A percentile compares a stretch with the other conserved stretches of the same genome.
phyloP scores from a whole-genome alignment of 1,140 invertebrate species.

The Neodiprion lecontei region DNA sequence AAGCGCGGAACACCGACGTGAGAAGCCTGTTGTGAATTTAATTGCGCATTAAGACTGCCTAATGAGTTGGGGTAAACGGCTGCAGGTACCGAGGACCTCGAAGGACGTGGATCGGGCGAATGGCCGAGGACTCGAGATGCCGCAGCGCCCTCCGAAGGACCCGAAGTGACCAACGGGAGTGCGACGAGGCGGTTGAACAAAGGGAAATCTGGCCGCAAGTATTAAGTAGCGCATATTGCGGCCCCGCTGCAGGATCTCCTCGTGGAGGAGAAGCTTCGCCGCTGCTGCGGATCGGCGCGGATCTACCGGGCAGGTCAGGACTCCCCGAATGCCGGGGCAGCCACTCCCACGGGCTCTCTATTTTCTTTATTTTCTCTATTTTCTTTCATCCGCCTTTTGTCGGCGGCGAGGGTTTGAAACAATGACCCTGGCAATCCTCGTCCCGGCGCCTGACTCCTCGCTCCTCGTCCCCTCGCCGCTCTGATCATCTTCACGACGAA shows the following conservation, averaged over 20 bases:
- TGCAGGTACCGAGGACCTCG: slow-evolving; percentile 17
- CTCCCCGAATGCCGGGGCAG: neutral
- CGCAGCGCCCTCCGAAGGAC: slow-evolving; percentile 26
- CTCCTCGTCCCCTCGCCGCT: no score
- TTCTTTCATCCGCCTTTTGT: neutral
- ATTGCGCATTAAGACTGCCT: slow-evolving; percentile 37
- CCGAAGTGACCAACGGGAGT: slow-evolving; percentile 1
- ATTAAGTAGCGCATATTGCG: slow-evolving; percentile 5
- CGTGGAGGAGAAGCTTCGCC: no score
- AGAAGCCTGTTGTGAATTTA: slow-evolving; percentile 34
- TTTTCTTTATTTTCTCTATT: slow-evolving; percentile 8
- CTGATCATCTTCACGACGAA: no score
- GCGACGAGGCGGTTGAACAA: slow-evolving; percentile 1
- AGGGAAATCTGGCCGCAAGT: neutral
- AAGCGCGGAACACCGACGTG: slow-evolving; percentile 18
- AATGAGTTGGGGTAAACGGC: slow-evolving; percentile 46
- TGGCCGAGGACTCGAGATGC: slow-evolving; percentile 22
- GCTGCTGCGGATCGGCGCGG: neutral
- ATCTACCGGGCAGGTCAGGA: slow-evolving; percentile 2
- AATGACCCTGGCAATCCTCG: slow-evolving; percentile 4
- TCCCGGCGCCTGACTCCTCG: neutral
- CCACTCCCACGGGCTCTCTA: slow-evolving; percentile 2
- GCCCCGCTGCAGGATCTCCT: neutral
- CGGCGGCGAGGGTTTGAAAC: neutral
- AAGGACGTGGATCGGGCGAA: no score